A percentile compares a stretch with the other conserved stretches of the same genome.
phyloP scores from a whole-genome alignment of 2,797 vertebrate species.

The Capromys pilorides region DNA sequence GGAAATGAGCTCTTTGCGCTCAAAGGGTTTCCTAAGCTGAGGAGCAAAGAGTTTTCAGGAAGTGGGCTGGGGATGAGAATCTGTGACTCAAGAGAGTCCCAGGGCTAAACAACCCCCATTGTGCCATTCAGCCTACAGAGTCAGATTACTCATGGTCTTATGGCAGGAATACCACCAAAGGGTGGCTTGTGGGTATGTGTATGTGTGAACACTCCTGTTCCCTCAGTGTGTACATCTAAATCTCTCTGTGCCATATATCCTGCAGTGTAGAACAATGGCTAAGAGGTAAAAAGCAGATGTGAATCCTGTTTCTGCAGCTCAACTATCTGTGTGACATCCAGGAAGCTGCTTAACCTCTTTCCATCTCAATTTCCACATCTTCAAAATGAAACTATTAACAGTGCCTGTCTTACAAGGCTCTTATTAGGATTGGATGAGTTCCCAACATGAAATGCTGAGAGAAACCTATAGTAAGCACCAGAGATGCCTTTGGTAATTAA shows the following conservation, averaged over 20 bases:
- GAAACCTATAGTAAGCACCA: background rate
- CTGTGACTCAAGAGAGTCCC: conserved; percentile 66
- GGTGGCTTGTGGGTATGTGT: background rate
- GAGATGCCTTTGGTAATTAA: conserved; percentile 38
- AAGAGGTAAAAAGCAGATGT: background rate
- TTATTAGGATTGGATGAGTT: conserved; percentile 33
- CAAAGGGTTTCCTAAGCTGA: conserved; percentile 76
- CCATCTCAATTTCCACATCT: conserved; percentile 11
- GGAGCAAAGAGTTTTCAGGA: conserved; percentile 76
- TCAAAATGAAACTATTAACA: conserved; percentile 21
- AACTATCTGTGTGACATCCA: background rate
- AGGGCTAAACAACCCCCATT: conserved; percentile 68
- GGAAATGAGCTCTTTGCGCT: conserved; percentile 79
- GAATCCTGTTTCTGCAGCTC: background rate
- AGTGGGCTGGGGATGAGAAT: conserved; percentile 68
- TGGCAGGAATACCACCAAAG: conserved; percentile 69
- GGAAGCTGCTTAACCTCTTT: conserved; percentile 24
- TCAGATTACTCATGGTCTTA: conserved; percentile 70
- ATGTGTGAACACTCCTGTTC: background rate
- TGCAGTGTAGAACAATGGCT: background rate
- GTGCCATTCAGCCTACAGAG: conserved; percentile 64
- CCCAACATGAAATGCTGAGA: background rate
- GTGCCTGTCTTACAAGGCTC: background rate
- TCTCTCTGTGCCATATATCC: background rate
- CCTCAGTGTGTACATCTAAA: background rate